A percentile compares a stretch with the other conserved stretches of the same genome.
Conservation (phyloP, 1,140 invertebrate species). For the Hylaeus anthracinus region DNA sequence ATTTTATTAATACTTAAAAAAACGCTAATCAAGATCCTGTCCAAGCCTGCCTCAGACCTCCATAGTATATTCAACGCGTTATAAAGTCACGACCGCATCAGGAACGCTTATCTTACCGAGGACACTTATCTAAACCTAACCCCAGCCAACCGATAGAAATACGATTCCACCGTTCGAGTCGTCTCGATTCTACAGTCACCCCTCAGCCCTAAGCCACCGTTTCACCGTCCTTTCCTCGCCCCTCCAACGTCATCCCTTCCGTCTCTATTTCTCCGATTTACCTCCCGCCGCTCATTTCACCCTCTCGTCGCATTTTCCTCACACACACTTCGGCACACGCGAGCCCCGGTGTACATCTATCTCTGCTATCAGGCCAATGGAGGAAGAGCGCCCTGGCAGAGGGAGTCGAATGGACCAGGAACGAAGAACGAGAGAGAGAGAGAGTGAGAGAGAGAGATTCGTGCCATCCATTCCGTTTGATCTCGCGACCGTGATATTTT, state of each 20-base stretch:
- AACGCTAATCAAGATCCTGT: too few relatives aligned
- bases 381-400: neutral
- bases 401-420: neutral
- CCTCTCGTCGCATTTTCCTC: neutral
- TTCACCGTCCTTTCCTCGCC: too few relatives aligned
- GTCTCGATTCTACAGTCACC: too few relatives aligned
- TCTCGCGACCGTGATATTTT: slow-evolving; percentile 63
- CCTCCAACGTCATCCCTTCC: neutral
- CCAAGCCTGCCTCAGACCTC: too few relatives aligned
- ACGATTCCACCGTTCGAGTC: too few relatives aligned
- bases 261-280: slow-evolving; percentile 1
- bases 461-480: slow-evolving; percentile 61
- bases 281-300: neutral
- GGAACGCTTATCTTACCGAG: too few relatives aligned
- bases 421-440: neutral
- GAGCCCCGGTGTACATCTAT: neutral
- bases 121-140: too few relatives aligned
- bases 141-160: too few relatives aligned
- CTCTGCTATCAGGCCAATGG: slow-evolving; percentile 31
- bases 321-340: neutral
- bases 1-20: too few relatives aligned
- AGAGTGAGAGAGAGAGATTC: neutral
- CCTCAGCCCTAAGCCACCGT: too few relatives aligned
- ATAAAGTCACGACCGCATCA: too few relatives aligned
- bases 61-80: too few relatives aligned